Evolutionary conservation across 2,797 vertebrate species (phyloP).

Genomic region (Thalassophryne amazonica): DNA sequence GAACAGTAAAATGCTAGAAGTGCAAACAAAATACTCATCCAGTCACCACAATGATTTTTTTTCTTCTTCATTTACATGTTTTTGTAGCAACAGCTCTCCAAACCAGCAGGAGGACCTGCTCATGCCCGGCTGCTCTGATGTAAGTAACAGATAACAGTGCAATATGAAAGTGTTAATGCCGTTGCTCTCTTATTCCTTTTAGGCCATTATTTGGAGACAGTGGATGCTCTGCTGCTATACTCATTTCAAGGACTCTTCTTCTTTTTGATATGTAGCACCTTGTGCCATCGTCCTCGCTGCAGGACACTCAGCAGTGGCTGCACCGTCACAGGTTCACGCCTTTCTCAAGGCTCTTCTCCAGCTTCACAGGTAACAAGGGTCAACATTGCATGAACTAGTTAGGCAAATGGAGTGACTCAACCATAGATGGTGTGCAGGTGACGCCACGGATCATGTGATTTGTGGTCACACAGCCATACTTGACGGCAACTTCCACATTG

Average conservation of each 20-base stretch:
- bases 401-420: too few relatives aligned
- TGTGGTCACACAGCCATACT: too few relatives aligned
- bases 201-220: slow-evolving; percentile 65
- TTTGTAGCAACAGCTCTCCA: slow-evolving; percentile 87
- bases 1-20: background rate
- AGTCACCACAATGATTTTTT: slow-evolving; percentile 17
- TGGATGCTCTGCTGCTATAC: slow-evolving; percentile 65
- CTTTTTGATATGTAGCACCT: slow-evolving; percentile 87
- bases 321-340: slow-evolving; percentile 90
- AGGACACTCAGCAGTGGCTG: slow-evolving; percentile 94
- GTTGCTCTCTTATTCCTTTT: slow-evolving; percentile 65
- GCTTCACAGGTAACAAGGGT: slow-evolving; percentile 86
- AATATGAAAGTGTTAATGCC: slow-evolving; percentile 54
- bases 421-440: too few relatives aligned
- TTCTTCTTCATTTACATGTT: slow-evolving; percentile 34
- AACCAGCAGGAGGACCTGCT: slow-evolving; percentile 83
- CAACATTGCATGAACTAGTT: background rate
- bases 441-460: too few relatives aligned
- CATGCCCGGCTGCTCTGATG: slow-evolving; percentile 82
- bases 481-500: too few relatives aligned
- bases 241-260: slow-evolving; percentile 80
- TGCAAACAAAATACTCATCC: background rate
- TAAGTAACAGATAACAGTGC: slow-evolving; percentile 78
- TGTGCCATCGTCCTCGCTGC: slow-evolving; percentile 85
- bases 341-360: slow-evolving; percentile 89